These are phyloP conservation scores for Tragelaphus buxtoni DNA, from an alignment of 2,113 vertebrate species.

Conservation along the genomic window DNA sequence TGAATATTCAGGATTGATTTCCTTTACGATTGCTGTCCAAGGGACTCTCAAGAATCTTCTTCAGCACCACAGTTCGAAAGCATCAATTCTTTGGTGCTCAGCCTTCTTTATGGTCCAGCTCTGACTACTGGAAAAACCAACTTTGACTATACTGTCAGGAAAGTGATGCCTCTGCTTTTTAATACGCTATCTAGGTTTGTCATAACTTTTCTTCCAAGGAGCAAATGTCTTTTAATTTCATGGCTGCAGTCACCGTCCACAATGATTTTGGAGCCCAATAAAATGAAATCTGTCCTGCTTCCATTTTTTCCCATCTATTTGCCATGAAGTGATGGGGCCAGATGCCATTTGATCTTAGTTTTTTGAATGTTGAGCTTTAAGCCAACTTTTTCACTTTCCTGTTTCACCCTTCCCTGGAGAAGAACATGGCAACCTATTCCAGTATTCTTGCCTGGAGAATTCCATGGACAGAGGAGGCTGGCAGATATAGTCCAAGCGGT, in stretches of 20 bases:
- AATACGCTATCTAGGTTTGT: background rate
- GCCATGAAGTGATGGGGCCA: background rate
- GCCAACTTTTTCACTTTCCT: background rate
- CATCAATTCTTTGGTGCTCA: background rate
- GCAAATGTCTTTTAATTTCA: background rate
- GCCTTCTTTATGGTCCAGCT: background rate
- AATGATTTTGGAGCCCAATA: background rate
- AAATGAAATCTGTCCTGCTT: background rate
- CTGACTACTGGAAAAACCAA: background rate
- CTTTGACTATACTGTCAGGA: background rate
- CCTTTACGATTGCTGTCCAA: background rate
- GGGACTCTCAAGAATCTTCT: background rate
- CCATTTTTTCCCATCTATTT: background rate
- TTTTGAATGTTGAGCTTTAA: background rate
- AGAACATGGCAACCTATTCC: background rate
- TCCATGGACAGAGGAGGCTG: background rate
- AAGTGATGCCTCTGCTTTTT: background rate
- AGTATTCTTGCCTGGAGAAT: background rate
- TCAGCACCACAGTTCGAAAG: background rate
- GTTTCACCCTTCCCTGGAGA: background rate
- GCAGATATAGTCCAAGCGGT: background rate
- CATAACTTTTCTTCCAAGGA: background rate
- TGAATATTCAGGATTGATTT: background rate
- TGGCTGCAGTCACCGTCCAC: background rate
- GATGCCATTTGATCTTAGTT: background rate